These are phyloP conservation scores for Macaca mulatta DNA, from an alignment of 2,113 vertebrate genomes.

Conservation along the genomic window DNA sequence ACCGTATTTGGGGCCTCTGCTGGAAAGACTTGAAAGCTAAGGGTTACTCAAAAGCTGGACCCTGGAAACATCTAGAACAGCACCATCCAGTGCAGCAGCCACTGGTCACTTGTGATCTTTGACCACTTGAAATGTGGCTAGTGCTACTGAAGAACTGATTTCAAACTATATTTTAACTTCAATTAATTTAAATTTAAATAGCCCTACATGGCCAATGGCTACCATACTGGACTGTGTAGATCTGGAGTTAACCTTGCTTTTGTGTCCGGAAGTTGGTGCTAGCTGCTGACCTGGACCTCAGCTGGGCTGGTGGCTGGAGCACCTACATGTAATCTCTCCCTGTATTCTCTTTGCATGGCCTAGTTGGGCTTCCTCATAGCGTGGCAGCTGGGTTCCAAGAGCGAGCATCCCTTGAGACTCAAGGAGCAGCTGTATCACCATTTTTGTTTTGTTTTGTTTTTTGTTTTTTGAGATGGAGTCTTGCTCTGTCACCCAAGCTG, in stretches of 20 bases:
- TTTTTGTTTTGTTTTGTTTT: no score
- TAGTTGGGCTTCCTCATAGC: not conserved
- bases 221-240: not conserved
- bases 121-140: not conserved
- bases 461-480: no score
- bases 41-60: not conserved
- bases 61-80: not conserved
- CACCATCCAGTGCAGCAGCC: no score
- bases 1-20: not conserved
- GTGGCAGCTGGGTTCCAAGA: not conserved
- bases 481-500: no score
- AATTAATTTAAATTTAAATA: no score
- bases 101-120: not conserved
- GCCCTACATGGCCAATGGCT: not conserved
- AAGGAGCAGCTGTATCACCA: not conserved
- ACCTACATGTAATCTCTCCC: not conserved
- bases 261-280: not conserved
- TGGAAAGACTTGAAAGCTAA: not conserved
- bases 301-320: not conserved
- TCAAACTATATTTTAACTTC: not conserved
- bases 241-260: fast-evolving
- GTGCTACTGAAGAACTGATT: not conserved
- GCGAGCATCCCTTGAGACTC: not conserved
- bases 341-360: fast-evolving
- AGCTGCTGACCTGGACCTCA: not conserved